Evolutionary conservation across 2,797 vertebrate genomes (phyloP).

Genomic region (Forpus xanthops): DNA sequence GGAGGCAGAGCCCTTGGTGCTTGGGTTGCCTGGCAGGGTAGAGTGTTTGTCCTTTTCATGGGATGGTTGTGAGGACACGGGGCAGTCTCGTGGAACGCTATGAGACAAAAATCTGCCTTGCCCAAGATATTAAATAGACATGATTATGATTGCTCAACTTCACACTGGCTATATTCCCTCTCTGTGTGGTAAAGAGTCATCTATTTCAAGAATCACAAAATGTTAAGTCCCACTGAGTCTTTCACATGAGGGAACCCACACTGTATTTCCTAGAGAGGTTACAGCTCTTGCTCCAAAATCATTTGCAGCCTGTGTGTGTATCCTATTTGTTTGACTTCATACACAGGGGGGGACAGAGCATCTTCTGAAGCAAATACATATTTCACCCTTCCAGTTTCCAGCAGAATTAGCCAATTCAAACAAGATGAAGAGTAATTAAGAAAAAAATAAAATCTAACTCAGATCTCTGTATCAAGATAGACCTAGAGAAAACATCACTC

Average conservation of each 20-base stretch:
- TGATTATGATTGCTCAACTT: neutral
- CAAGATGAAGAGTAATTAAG: neutral
- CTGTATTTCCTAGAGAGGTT: neutral
- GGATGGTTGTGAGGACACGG: neutral
- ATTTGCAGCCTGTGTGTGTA: neutral
- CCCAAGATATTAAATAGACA: neutral
- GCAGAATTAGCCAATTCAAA: conserved; percentile 6
- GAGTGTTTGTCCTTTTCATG: neutral
- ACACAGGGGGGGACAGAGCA: neutral
- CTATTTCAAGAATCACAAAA: neutral
- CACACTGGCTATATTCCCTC: neutral
- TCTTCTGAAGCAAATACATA: neutral
- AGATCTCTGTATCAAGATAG: neutral
- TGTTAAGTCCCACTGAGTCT: rapidly evolving
- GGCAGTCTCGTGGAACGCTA: neutral
- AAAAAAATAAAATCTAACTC: neutral
- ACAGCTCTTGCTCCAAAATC: neutral
- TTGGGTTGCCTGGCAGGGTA: rapidly evolving
- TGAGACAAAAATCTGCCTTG: neutral
- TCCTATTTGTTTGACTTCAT: neutral
- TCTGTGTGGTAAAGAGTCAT: neutral
- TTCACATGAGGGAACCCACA: neutral
- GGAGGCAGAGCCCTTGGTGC: neutral
- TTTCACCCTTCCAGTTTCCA: neutral
- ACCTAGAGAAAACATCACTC: neutral